A percentile compares a stretch with the other conserved stretches of the same genome.
Evolutionary conservation across 2,113 vertebrate species (phyloP).

Genomic region (Equus przewalskii): DNA sequence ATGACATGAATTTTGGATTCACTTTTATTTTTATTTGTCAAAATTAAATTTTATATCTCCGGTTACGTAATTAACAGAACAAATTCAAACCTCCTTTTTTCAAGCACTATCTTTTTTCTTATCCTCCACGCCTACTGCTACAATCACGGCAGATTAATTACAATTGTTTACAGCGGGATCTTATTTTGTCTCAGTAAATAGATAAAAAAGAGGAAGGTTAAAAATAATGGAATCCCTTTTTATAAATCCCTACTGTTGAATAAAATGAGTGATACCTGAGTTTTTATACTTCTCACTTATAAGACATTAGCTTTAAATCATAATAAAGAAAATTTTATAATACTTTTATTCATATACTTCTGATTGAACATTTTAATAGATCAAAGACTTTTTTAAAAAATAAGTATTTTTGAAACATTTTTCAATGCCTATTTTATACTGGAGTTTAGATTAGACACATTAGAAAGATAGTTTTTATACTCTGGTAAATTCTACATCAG

Average conservation of each 20-base stretch:
- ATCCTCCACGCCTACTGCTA: neutral
- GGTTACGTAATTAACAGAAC: neutral
- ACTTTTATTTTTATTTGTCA: conserved; percentile 32
- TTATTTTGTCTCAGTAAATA: conserved; percentile 40
- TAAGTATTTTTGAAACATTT: neutral
- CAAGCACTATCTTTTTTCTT: neutral
- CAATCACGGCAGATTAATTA: neutral
- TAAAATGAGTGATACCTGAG: neutral
- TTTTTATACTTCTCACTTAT: neutral
- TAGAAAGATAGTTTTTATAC: neutral
- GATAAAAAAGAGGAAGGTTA: neutral
- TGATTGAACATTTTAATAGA: neutral
- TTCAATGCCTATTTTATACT: neutral
- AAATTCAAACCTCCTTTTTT: neutral
- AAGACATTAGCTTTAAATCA: neutral
- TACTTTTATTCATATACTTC: neutral
- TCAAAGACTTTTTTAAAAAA: neutral
- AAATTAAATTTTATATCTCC: neutral
- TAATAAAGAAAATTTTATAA: neutral
- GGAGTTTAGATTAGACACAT: neutral
- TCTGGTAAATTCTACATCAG: neutral
- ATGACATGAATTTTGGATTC: conserved; percentile 33
- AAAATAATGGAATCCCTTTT: neutral
- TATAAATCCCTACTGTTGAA: neutral
- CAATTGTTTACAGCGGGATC: neutral